These are phyloP conservation scores for Vanacampus margaritifer DNA, from an alignment of 2,113 vertebrate species.

Conservation along the genomic window DNA sequence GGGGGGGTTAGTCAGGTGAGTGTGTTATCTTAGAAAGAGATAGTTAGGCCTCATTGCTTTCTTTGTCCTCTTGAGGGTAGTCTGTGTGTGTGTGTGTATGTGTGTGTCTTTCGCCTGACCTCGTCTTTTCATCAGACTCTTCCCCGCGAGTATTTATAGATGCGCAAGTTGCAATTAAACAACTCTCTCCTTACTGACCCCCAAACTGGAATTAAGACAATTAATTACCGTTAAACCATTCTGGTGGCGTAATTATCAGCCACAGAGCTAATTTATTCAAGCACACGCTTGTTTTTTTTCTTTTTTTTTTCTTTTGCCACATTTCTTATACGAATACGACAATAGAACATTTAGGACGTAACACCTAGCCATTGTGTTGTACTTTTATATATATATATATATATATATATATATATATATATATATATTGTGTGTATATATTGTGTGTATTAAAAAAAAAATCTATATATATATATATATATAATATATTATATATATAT, in stretches of 20 bases:
- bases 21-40: conserved; percentile 39
- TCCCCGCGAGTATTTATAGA: conserved; percentile 59
- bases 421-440: no score
- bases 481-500: no score
- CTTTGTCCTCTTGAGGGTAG: conserved; percentile 23
- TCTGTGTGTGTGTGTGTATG: neutral
- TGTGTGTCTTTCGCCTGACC: conserved; percentile 31
- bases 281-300: conserved; percentile 14
- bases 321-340: neutral
- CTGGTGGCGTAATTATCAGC: conserved; percentile 66
- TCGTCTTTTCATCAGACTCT: conserved; percentile 15
- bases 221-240: conserved; percentile 70
- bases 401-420: no score
- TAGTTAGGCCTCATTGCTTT: conserved; percentile 53
- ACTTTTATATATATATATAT: no score
- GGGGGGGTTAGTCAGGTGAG: conserved; percentile 39
- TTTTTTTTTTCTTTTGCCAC: conserved; percentile 38
- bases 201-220: conserved; percentile 67
- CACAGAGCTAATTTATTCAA: conserved; percentile 28
- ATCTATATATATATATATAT: no score
- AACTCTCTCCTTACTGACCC: conserved; percentile 53
- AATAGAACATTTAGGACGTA: no score
- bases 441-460: no score
- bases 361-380: no score
- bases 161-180: conserved; percentile 55